phyloP scores from a whole-genome alignment of 1,140 invertebrate genomes.

The Vanessa tameamea region DNA sequence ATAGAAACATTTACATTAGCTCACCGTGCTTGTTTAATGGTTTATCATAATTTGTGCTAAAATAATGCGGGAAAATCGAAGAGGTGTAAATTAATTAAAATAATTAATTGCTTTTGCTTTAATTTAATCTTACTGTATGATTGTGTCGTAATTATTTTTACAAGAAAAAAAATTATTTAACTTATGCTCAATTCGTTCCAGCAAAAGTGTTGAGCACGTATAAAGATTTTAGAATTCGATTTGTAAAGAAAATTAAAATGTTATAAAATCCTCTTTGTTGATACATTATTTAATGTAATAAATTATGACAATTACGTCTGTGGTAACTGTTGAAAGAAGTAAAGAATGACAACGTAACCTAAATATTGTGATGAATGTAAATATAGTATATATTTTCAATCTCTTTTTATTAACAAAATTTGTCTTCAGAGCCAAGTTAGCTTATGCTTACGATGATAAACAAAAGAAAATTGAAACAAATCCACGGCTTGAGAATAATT shows the following conservation, averaged over 20 bases:
- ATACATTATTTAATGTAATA: too few species aligned
- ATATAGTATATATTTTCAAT: slow-evolving; percentile 41
- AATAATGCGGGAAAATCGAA: not conserved
- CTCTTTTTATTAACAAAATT: slow-evolving; percentile 48
- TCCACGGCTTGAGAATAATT: slow-evolving; percentile 42
- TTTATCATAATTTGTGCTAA: not conserved
- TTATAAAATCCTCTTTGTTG: too few species aligned
- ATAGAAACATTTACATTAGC: not conserved
- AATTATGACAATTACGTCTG: not conserved
- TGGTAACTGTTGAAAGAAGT: not conserved
- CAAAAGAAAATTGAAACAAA: slow-evolving; percentile 46
- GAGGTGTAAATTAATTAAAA: not conserved
- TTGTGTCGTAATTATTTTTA: too few species aligned
- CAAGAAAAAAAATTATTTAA: not conserved
- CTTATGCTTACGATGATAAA: slow-evolving; percentile 39
- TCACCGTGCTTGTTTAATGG: not conserved
- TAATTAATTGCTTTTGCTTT: not conserved
- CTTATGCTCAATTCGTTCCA: too few species aligned
- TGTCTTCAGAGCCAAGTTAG: slow-evolving; percentile 36
- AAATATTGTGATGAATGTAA: slow-evolving; percentile 36
- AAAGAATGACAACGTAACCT: slow-evolving; percentile 11
- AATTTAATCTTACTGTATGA: too few species aligned
- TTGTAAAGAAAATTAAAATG: too few species aligned
- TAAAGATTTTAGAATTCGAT: too few species aligned
- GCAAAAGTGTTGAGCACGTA: too few species aligned